Base-by-base conservation (phyloP, 2,797 vertebrate species). In the Megaceryle alcyon region DNA sequence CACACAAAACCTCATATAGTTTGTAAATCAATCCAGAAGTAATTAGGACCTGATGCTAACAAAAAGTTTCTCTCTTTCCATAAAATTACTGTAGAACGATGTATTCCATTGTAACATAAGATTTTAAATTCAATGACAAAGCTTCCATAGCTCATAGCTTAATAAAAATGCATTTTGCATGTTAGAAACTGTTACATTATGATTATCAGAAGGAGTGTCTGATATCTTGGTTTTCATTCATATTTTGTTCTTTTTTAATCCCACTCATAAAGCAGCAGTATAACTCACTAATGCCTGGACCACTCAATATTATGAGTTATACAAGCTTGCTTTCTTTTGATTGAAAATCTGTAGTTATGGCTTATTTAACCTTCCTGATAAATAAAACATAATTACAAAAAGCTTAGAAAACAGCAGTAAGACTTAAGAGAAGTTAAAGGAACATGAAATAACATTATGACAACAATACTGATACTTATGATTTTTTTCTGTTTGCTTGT, bases 281-380 rank as follows among this genome's bases (percentile, higher is more conserved):
- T 86, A 92, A 89, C 19, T 88, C 77, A 91, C 6, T 63, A 88
- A 60, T 81, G 33, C 28, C 18, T 76, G 63, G 29, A 53, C 26
- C 44, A 66, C 33, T 91, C 93, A 91, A 43, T 71, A 43, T 90
- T 92, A n/a, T 54, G 54, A 90, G 41, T 96, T 92, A 78, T 54
- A 66, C 29, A 53, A 9, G 4, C 59, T 90, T 94, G 16, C 26
- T 84, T 44, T 31, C 54, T 65, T 44, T 90, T 93, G 66, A 95
- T 87, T 41, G 53, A 89, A 97, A 90, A 95, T 86, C 35, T 68
- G 12, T 65, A 37, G 31, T 81, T 81, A 48, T 12, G 5, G n/a
- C 2, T 79, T 71, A 61, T 43, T 6, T 69, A 82, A 46, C 10
- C 12, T 92, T 57, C 13, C 43, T 43, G 53, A 26, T 70, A 96